These are phyloP conservation scores for Parasteatoda lunata DNA, from an alignment of 2,888 invertebrate genomes.

Conservation along the genomic window DNA sequence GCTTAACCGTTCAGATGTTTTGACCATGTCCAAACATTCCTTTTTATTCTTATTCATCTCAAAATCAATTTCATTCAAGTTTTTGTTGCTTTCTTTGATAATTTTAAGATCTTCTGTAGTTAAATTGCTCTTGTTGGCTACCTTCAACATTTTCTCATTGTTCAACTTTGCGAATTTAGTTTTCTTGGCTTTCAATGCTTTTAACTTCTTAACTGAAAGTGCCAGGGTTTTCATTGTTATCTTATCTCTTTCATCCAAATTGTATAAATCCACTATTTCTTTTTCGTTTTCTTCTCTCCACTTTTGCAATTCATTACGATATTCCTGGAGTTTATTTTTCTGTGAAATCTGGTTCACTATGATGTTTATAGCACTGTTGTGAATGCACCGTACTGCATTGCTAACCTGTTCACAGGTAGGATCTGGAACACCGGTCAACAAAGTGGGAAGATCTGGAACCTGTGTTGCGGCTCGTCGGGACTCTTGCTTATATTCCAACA, in stretches of 20 bases:
- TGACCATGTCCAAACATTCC: slow-evolving; percentile 14
- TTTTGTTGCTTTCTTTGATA: slow-evolving; percentile 16
- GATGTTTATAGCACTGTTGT: no score
- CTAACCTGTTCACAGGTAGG: no score
- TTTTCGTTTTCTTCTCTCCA: slow-evolving; percentile 35
- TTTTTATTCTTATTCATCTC: slow-evolving; percentile 24
- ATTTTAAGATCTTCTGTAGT: slow-evolving; percentile 7
- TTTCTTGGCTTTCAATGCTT: slow-evolving; percentile 12
- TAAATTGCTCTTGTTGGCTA: slow-evolving; percentile 1
- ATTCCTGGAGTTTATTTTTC: neutral
- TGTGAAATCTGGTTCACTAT: no score
- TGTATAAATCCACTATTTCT: slow-evolving; percentile 16
- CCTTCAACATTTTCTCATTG: neutral
- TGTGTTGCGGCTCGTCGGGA: no score
- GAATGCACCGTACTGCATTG: no score
- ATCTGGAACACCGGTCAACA: no score
- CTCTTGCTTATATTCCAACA: no score
- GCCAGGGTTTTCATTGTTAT: slow-evolving; percentile 30
- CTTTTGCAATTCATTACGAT: slow-evolving; percentile 20
- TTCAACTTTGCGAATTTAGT: neutral
- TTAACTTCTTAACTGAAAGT: slow-evolving; percentile 11
- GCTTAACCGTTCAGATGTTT: neutral
- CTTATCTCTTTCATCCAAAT: slow-evolving; percentile 8
- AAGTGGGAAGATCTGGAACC: no score
- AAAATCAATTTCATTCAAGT: neutral